Evolutionary conservation across 92 coral and sea anemone species (phyloP), one percentile per base, ranked within the genome.

Genomic region (Scolanthus callimorphus): DNA sequence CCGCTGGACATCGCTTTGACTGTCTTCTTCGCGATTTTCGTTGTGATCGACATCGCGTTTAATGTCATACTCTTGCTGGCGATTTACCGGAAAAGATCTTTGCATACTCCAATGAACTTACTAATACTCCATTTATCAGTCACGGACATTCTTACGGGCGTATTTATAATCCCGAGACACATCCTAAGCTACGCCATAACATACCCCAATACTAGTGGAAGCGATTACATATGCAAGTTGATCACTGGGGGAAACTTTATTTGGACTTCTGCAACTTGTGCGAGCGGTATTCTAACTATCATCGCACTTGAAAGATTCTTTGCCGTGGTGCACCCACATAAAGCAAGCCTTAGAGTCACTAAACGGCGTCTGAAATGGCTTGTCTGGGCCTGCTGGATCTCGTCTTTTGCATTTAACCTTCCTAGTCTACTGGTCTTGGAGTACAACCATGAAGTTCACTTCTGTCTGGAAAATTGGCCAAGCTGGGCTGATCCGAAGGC

Each of bases 201-300:
- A 9, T 66, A 70, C 29, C 79, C 85, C 0, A 29, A 53, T 30
- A 45, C 59, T 23, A 9, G 29, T 10, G 26, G 59, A 9, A 65
- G 85, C 25, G 76, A 56, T 44, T 69, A 31, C 31, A 20, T 86
- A 38, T 86, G 88, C 65, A 77, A 71, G 59, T 66, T 86, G 13
- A 50, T 81, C 29, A 86, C 85, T 1, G 95, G 95, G 24, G 88
- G 95, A 26, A 70, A 52, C 27, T 61, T 76, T 28, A 81, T 86
- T 53, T 86, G 95, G 95, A 61, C 76, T 34, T 76, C 85, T 8
- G 84, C 73, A 0, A 78, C 95, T 1, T 51, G 81, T 4, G 64
- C 85, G 27, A 81, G 84, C n/a, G 67, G 85, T 3, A 64, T 86
- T 43, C 71, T 86, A 20, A 76, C 84, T 45, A 78, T 78, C 43